Conservation (phyloP, 2,888 invertebrate species). For the Cenopis cana region DNA sequence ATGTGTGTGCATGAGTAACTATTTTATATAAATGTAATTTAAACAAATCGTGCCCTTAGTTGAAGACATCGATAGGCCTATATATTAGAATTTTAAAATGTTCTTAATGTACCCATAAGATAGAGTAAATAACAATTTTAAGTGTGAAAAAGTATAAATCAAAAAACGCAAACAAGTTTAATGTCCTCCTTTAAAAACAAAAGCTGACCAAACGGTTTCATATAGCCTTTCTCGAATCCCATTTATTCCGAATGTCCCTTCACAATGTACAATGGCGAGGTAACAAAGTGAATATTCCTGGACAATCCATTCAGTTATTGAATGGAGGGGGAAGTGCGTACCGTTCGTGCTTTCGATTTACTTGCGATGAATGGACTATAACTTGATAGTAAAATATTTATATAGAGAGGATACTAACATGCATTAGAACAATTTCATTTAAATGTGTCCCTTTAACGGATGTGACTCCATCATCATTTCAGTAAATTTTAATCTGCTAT, state of each 20-base stretch:
- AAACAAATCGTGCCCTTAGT: too few species aligned
- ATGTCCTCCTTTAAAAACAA: constrained; percentile 21
- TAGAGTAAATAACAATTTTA: too few species aligned
- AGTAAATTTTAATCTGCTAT: too few species aligned
- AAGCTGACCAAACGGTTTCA: constrained; percentile 32
- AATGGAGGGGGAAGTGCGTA: constrained; percentile 66
- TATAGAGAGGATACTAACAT: constrained; percentile 37
- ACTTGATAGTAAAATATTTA: constrained; percentile 56
- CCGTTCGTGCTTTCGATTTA: constrained; percentile 67
- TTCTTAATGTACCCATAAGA: too few species aligned
- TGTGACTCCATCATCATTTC: too few species aligned
- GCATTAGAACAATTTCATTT: neutral
- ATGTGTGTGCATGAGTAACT: too few species aligned
- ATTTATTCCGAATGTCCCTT: constrained; percentile 76
- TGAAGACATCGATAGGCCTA: too few species aligned
- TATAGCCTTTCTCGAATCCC: constrained; percentile 54
- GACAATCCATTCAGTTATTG: constrained; percentile 63
- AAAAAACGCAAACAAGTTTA: neutral
- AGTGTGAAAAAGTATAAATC: too few species aligned
- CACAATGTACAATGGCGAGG: constrained; percentile 54
- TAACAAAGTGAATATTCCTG: constrained; percentile 63
- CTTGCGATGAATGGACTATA: constrained; percentile 78
- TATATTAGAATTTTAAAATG: too few species aligned
- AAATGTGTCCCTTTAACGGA: too few species aligned
- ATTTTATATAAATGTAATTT: too few species aligned